Evolutionary conservation across 2,797 vertebrate genomes (phyloP), one percentile per base, ranked within the genome.

Genomic region (Podarcis lilfordi): DNA sequence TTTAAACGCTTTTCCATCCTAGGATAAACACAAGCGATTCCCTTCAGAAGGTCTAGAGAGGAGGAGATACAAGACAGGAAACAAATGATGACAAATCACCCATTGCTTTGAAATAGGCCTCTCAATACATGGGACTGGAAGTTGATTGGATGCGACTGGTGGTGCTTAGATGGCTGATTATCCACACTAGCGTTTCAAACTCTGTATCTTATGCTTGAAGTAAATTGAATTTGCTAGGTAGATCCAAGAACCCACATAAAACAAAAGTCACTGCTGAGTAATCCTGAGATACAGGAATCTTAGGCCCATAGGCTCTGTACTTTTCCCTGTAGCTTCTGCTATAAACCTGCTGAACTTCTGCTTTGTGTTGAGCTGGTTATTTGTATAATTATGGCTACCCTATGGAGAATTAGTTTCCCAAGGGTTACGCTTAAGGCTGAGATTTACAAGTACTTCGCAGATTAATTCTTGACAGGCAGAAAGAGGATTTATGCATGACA

Each of bases 321-420:
- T 5, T 87, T 92, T 90, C 43, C 15, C 74, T 8, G 2, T 85
- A 90, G 87, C 29, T 92, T 86, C 77, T 29, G 68, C 71, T 43
- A 91, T 92, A 93, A 88, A 45, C 76, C 79, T 91, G 80, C 89
- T 91, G 86, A 94, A 90, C 86, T 91, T 91, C 64, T 80, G 5
- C 3, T 1, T 84, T 90, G 92, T 85, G n/a, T 88, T 88, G 80
- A 8, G 80, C 74, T 86, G 32, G 84, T 11, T 92, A 85, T 94
- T 94, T 89, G 29, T 94, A 78, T 92, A 85, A 86, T 92, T 95
- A 86, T 87, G 79, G 78, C 69, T 85, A 64, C 68, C 77, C 10
- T 2, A 15, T 35, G 74, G 86, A 86, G 94, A 91, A 94, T 93
- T 95, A 87, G 95, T 96, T 96, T 94, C 92, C 91, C 89, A 87